phyloP scores from a whole-genome alignment of 1,140 invertebrate species.

The Drosophila paulistorum region DNA sequence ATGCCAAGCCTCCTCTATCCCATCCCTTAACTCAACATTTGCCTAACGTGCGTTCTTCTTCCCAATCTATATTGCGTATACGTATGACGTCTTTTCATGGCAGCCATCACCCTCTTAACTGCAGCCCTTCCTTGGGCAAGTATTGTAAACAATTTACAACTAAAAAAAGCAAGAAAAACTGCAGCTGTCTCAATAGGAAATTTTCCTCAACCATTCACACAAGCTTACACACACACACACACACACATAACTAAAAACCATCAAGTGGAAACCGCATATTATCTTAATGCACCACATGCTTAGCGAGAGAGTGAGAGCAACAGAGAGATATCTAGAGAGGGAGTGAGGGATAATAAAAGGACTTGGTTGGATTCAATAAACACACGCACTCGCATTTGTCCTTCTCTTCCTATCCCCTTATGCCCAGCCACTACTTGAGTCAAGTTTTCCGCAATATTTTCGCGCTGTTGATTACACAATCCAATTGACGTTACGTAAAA shows the following conservation, averaged over 20 bases:
- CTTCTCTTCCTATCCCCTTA: neutral
- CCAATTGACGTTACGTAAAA: conserved; percentile 69
- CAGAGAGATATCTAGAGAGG: neutral
- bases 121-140: neutral
- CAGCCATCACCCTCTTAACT: too few species aligned
- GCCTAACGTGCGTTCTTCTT: conserved; percentile 22
- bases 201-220: neutral
- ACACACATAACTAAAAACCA: neutral
- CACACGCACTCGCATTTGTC: neutral
- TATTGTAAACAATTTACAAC: conserved; percentile 10
- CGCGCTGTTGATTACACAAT: conserved; percentile 67
- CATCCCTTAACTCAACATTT: neutral
- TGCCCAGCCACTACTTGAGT: neutral
- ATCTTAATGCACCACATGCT: conserved; percentile 1
- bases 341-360: conserved; percentile 34
- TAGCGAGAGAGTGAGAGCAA: neutral
- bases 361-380: conserved; percentile 2
- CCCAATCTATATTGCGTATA: conserved; percentile 48
- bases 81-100: conserved; percentile 72
- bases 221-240: neutral
- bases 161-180: neutral
- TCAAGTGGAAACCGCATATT: conserved; percentile 3
- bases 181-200: neutral
- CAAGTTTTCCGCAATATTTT: neutral
- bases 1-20: neutral